Evolutionary conservation across 2,113 vertebrate species (phyloP).

Genomic region (Oxyura jamaicensis): DNA sequence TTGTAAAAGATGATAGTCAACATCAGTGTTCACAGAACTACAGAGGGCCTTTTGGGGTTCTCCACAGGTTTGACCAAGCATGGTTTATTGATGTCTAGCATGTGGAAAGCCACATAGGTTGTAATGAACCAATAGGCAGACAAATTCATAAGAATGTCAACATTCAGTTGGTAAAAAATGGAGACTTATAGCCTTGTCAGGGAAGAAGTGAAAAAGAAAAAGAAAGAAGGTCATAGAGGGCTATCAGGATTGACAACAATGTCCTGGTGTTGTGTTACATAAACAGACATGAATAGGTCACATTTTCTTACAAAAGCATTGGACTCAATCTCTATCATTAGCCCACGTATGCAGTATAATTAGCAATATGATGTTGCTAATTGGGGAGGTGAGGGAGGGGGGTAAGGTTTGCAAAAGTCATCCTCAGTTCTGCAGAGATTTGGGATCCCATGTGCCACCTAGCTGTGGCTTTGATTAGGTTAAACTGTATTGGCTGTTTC

Average conservation of each 20-base stretch:
- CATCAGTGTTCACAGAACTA: conserved; percentile 8
- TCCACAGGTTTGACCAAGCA: conserved; percentile 41
- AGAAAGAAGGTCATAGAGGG: conserved; percentile 32
- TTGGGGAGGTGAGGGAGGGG: not conserved
- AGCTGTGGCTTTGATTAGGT: not conserved
- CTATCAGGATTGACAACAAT: not conserved
- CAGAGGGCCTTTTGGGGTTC: conserved; percentile 30
- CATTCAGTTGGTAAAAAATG: conserved; percentile 21
- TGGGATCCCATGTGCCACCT: not conserved
- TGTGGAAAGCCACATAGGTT: conserved; percentile 29
- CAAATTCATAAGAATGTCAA: conserved; percentile 45
- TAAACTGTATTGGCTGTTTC: not conserved
- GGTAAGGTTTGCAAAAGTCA: not conserved
- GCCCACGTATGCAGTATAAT: not conserved
- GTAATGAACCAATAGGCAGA: conserved; percentile 49
- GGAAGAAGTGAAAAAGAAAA: conserved; percentile 23
- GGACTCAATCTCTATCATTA: not conserved
- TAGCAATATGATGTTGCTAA: not conserved
- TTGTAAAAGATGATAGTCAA: conserved; percentile 46
- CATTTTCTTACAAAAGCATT: not conserved
- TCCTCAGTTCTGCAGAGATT: not conserved
- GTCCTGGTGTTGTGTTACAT: conserved; percentile 8
- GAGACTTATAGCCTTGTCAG: conserved; percentile 6
- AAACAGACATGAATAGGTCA: conserved; percentile 27
- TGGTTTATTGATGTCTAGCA: conserved; percentile 40